phyloP scores from a whole-genome alignment of 37 sponge, comb jelly and placozoan genomes.

The Oopsacas minuta region DNA sequence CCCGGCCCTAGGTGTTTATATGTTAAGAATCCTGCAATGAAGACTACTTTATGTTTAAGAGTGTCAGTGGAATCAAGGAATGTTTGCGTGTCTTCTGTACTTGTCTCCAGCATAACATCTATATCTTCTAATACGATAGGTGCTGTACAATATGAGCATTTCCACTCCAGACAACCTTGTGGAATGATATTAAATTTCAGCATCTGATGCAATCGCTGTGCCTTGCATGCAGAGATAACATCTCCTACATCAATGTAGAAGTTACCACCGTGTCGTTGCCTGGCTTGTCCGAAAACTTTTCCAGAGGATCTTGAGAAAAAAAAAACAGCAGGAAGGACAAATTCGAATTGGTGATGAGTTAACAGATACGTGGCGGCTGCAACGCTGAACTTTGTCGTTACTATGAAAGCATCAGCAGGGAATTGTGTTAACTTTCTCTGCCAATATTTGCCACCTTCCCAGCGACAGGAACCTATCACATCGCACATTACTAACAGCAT shows the following conservation, averaged over 20 bases:
- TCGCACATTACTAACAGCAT: neutral
- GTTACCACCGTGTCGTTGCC: neutral
- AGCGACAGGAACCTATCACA: neutral
- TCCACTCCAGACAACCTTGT: neutral
- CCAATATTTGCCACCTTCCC: neutral
- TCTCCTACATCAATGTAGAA: neutral
- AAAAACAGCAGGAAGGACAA: slow-evolving; percentile 9
- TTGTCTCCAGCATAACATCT: neutral
- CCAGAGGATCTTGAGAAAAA: neutral
- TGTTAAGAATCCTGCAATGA: neutral
- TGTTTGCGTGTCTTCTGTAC: neutral
- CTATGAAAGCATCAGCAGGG: neutral
- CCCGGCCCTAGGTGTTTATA: neutral
- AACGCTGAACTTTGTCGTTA: neutral
- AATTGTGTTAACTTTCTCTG: neutral
- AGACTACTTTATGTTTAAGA: neutral
- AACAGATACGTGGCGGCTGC: neutral
- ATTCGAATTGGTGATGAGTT: neutral
- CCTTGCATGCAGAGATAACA: neutral
- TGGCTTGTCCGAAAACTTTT: slow-evolving; percentile 17
- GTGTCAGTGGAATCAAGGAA: neutral
- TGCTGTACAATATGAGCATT: neutral
- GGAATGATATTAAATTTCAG: neutral
- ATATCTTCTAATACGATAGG: neutral
- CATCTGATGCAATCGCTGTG: slow-evolving; percentile 11